phyloP scores from a whole-genome alignment of 2,797 vertebrate species.

The Mycteria americana region DNA sequence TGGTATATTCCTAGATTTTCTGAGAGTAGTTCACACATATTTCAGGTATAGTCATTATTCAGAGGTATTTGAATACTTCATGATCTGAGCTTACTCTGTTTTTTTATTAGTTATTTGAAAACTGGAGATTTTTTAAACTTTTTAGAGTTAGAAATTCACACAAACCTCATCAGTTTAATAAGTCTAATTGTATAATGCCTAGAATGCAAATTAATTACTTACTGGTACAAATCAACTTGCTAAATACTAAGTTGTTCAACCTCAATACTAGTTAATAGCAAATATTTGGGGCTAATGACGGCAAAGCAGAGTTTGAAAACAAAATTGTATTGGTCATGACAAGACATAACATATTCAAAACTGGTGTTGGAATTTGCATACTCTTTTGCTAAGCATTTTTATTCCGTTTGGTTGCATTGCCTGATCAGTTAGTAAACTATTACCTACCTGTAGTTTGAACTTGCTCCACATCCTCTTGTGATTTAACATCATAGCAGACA shows the following conservation, averaged over 20 bases:
- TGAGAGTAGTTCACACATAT: neutral
- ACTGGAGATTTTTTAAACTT: neutral
- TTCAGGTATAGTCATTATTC: neutral
- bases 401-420: neutral
- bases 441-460: neutral
- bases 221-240: neutral
- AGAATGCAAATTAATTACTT: neutral
- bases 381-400: neutral
- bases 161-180: neutral
- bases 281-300: neutral
- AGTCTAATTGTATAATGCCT: neutral
- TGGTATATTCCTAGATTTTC: neutral
- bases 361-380: neutral
- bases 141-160: neutral
- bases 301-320: neutral
- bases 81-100: neutral
- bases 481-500: neutral
- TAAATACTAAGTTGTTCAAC: neutral
- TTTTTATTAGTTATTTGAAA: neutral
- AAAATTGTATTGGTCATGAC: neutral
- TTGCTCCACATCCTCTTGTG: neutral
- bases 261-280: neutral
- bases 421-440: neutral
- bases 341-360: neutral
- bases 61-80: neutral